Evolutionary conservation across 2,113 vertebrate genomes (phyloP).

Genomic region (Prietella phreatophila): DNA sequence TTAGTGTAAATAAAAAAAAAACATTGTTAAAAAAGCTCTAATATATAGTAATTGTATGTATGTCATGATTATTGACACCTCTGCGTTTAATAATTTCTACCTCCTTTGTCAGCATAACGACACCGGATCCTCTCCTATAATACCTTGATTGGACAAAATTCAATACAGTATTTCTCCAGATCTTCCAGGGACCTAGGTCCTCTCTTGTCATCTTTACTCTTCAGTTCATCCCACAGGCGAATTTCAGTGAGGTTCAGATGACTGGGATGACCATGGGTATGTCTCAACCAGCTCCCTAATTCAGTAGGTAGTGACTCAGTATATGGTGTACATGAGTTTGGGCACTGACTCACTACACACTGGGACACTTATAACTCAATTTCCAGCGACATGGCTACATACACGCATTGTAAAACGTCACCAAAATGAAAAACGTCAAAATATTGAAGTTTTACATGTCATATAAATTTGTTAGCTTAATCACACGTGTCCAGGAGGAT

Average conservation of each 20-base stretch:
- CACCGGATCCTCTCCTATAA: not conserved
- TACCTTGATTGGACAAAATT: not conserved
- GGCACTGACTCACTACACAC: too few relatives aligned
- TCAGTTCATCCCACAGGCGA: not conserved
- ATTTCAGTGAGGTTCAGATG: not conserved
- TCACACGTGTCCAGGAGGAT: too few relatives aligned
- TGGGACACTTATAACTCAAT: too few relatives aligned
- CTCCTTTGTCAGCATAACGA: not conserved
- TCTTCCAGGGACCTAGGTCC: not conserved
- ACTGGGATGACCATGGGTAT: not conserved
- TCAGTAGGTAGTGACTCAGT: too few relatives aligned
- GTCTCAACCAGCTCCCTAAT: too few relatives aligned
- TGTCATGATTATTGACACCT: not conserved
- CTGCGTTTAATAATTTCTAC: not conserved
- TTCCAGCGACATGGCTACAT: too few relatives aligned
- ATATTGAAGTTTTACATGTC: too few relatives aligned
- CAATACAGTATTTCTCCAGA: not conserved
- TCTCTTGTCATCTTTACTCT: not conserved
- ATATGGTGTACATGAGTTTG: too few relatives aligned
- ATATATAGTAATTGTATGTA: not conserved
- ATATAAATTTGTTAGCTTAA: too few relatives aligned
- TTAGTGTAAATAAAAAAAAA: not conserved
- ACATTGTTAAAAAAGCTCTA: not conserved
- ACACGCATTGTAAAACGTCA: too few relatives aligned
- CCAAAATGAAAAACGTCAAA: too few relatives aligned